Base-by-base conservation (phyloP, 2,888 invertebrate genomes). In the Meandrusa payeni region DNA sequence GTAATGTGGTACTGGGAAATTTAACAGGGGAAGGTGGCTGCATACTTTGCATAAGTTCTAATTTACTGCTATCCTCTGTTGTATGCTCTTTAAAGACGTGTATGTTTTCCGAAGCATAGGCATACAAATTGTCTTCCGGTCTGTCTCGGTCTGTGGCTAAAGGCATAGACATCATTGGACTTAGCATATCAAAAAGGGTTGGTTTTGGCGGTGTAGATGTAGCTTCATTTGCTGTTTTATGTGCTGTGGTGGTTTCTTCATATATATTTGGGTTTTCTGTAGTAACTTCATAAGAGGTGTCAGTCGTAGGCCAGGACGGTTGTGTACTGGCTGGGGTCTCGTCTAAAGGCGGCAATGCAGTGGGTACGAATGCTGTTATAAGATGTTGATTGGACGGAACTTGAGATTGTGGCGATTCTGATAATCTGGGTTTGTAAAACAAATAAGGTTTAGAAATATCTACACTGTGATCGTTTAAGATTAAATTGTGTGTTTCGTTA, bases 11-110 rank as follows among this genome's bases (percentile, higher is more conserved):
- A 51, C 76, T 76, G 31, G 60, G 47, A 23, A 49, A 36, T 50
- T 63, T 64, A 10, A 68, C 61, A 1, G 76, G 65, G 2, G 89
- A 88, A 19, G 90, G 90, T 2, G 90, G 90, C 54, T 88, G 89
- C 90, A 91, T 89, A n/a, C 89, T 90, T 71, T 90, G 89, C 90
- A 91, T 89, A 6, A 81, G 80, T 62, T 89, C 77, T 47, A 90
- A 61, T 57, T 76, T 61, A n/a, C 52, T 32, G n/a, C 50, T 48
- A 28, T 76, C 71, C 46, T 75, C 69, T 2, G 64, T 58, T 20
- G 55, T 53, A 11, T 67, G 65, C 49, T 78, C 75, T 52, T 81
- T 76, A 55, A 69, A 85, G 43, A 86, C 62, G 36, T 86, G 80
- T 47, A 78, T 63, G 52, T 75, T 80, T 57, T 83, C 76, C 34